Base-by-base conservation (phyloP, 1,140 invertebrate species). In the Hylyphantes graminicola region DNA sequence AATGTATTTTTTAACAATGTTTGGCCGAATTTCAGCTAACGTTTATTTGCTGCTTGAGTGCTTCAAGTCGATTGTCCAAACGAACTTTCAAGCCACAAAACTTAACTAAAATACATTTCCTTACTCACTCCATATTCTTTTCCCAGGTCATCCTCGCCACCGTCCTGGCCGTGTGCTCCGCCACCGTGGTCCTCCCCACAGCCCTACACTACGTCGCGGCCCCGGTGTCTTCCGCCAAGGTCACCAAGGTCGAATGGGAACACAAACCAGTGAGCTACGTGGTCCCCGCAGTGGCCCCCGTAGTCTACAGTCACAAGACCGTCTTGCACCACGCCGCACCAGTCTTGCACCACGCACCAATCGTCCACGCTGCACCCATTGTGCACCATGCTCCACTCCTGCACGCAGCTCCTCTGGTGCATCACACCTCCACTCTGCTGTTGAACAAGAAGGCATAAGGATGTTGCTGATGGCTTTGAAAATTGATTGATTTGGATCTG, bases 181-280 rank as follows among this genome's bases (percentile, higher is more conserved):
- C 80, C 55, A 83, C 80, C 0, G 70, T 21, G 6, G 3, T 83
- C 2, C 19, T 83, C 7, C 80, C 68, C 13, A 50, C 59, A 0
- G 80, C 80, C 68, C 51, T 74, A 0, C 80, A 83, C 80, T 83
- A 83, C 70, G 59, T 83, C 2, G 74, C 74, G 3, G 77, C 77
- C 15, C 80, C 80, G 2, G 59, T 74, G 19, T 83, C 80, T 10
- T 13, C 80, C 8, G 11, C 80, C 70, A 83, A 17, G 50, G 59
- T 83, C 50, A 75, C 80, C 80, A 75, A 75, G 21, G 72, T 74
- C 8, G 72, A 83, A 75, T 83, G 80, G 80, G 80, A 83, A n/a
- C 80, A 83, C 72, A 73, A 67, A 51, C 80, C 80, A 21, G 19
- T 83, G 50, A 83, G 59, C 50, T 83, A 83, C 80, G 80, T 83